Conservation (phyloP, 2,797 vertebrate genomes). For the Agapornis canus region DNA sequence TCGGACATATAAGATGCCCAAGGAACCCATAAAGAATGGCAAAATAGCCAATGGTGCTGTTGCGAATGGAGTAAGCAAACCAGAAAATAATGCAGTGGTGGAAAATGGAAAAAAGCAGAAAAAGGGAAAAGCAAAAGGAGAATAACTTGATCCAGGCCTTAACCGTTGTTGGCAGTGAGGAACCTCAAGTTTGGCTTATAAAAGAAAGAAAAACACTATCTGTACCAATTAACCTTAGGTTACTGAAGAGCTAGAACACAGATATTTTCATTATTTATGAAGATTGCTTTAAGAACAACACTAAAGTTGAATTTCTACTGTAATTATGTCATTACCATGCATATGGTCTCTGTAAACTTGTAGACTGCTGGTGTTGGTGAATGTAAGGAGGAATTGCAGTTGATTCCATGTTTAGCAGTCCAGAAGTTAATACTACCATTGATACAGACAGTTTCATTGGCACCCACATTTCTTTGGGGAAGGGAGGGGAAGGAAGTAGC, state of each 20-base stretch:
- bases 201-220: constrained; percentile 66
- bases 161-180: constrained; percentile 74
- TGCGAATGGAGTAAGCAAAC: constrained; percentile 87
- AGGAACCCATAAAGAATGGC: constrained; percentile 82
- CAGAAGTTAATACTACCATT: constrained; percentile 59
- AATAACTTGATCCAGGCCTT: constrained; percentile 84
- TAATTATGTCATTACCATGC: constrained; percentile 77
- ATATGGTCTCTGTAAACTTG: constrained; percentile 74
- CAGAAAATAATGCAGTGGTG: constrained; percentile 81
- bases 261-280: constrained; percentile 80
- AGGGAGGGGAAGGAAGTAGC: constrained; percentile 46
- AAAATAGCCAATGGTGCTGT: constrained; percentile 86
- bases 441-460: constrained; percentile 68
- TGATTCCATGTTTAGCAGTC: constrained; percentile 70
- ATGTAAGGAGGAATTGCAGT: constrained; percentile 71
- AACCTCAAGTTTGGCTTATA: constrained; percentile 71
- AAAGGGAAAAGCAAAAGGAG: constrained; percentile 94
- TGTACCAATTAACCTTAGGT: constrained; percentile 76
- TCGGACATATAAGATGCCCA: constrained; percentile 94
- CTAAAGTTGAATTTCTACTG: constrained; percentile 74
- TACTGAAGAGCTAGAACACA: constrained; percentile 73
- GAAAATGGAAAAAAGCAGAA: constrained; percentile 93
- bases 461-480: constrained; percentile 68
- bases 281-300: constrained; percentile 78
- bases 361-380: constrained; percentile 79